These are phyloP conservation scores for Cephalophus harveyi DNA, from an alignment of 2,113 vertebrate species.

Conservation along the genomic window DNA sequence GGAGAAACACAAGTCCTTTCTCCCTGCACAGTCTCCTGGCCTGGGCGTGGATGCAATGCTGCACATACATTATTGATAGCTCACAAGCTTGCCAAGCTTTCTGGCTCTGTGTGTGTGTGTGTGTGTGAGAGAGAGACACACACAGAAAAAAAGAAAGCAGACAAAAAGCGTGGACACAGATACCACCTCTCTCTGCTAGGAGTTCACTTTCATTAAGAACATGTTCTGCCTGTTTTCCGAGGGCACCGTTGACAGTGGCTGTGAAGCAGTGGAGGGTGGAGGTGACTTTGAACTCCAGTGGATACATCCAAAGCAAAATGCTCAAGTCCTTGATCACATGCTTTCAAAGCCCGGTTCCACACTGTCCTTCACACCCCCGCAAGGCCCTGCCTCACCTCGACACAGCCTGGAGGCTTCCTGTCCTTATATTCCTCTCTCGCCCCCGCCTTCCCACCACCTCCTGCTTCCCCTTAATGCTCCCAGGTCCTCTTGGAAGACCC, in stretches of 20 bases:
- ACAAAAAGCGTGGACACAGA: conserved; percentile 78
- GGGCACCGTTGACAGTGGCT: conserved; percentile 75
- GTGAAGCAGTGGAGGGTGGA: conserved; percentile 59
- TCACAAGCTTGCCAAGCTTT: conserved; percentile 81
- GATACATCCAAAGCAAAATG: conserved; percentile 70
- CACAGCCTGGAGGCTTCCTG: conserved; percentile 58
- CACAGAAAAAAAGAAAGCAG: conserved; percentile 46
- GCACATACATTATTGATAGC: conserved; percentile 87
- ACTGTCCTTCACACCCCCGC: conserved; percentile 79
- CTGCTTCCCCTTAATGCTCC: conserved; percentile 78
- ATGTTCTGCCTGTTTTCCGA: conserved; percentile 77
- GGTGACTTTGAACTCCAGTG: conserved; percentile 74
- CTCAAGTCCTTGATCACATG: conserved; percentile 75
- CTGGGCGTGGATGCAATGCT: conserved; percentile 78
- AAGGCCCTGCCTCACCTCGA: conserved; percentile 68
- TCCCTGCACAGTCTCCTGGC: conserved; percentile 67
- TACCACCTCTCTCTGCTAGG: conserved; percentile 77
- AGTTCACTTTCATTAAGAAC: conserved; percentile 80
- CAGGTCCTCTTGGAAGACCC: conserved; percentile 87
- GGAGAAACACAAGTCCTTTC: conserved; percentile 56
- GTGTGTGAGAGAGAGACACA: background rate
- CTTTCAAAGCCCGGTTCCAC: conserved; percentile 76
- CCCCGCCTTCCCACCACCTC: background rate
- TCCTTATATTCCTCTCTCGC: background rate
- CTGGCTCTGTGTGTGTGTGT: conserved; percentile 65